A percentile compares a stretch with the other conserved stretches of the same genome.
phyloP scores from a whole-genome alignment of 2,797 vertebrate genomes.

The Champsocephalus esox region DNA sequence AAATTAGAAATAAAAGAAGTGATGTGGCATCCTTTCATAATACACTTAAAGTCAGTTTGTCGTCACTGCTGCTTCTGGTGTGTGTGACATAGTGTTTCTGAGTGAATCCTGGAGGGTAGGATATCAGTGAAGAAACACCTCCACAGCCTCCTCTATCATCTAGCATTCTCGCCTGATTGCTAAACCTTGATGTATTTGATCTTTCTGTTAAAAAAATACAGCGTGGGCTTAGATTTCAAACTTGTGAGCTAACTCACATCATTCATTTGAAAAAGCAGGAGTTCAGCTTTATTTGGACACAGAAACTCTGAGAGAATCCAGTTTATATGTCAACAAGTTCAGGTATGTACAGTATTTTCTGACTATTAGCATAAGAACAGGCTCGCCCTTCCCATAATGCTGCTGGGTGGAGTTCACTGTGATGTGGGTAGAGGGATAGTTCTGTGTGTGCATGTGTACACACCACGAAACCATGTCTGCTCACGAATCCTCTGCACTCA shows the following conservation, averaged over 20 bases:
- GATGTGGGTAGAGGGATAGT: slow-evolving; percentile 49
- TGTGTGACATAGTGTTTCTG: slow-evolving; percentile 23
- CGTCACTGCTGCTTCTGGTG: not conserved
- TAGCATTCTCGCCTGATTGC: slow-evolving; percentile 22
- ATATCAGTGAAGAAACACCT: slow-evolving; percentile 20
- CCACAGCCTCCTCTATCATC: slow-evolving; percentile 11
- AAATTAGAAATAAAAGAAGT: not conserved
- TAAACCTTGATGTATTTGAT: slow-evolving; percentile 25
- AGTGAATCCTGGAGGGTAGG: slow-evolving; percentile 24
- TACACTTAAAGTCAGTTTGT: not conserved
- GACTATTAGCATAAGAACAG: slow-evolving; percentile 24
- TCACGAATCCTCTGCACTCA: slow-evolving; percentile 68
- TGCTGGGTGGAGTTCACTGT: slow-evolving; percentile 36
- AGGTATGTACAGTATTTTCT: slow-evolving; percentile 23
- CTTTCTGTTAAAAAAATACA: slow-evolving; percentile 15
- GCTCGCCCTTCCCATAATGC: not conserved
- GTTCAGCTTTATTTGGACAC: not conserved
- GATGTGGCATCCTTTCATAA: not conserved
- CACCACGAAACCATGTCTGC: slow-evolving; percentile 57
- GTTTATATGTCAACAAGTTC: slow-evolving; percentile 19
- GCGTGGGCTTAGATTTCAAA: slow-evolving; percentile 22
- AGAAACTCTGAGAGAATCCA: not conserved
- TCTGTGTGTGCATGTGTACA: slow-evolving; percentile 27
- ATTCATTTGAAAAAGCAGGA: slow-evolving; percentile 4
- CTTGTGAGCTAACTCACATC: slow-evolving; percentile 1